Conservation (phyloP, 2,888 invertebrate genomes). For the Agrochola circellaris region DNA sequence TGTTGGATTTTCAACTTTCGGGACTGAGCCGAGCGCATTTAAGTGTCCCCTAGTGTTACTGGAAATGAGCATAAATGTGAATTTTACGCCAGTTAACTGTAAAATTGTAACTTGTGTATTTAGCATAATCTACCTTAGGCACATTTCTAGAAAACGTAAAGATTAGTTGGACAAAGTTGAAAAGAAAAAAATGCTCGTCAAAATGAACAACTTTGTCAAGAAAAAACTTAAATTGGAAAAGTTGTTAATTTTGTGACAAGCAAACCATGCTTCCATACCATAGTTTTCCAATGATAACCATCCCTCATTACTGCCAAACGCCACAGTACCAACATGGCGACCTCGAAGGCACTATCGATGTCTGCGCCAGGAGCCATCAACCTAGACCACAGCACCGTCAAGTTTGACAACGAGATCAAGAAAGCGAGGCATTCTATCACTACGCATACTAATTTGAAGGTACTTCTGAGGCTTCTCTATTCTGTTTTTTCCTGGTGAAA, state of each 20-base stretch:
- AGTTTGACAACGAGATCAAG: conserved; percentile 92
- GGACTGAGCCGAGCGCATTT: neutral
- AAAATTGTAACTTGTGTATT: conserved; percentile 12
- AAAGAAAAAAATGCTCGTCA: neutral
- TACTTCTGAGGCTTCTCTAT: conserved; percentile 51
- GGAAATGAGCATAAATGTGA: neutral
- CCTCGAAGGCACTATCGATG: conserved; percentile 94
- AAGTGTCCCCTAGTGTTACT: neutral
- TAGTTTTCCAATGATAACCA: conserved; percentile 7
- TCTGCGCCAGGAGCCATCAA: conserved; percentile 97
- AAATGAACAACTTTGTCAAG: neutral
- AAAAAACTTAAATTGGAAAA: neutral
- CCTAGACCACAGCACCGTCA: conserved; percentile 93
- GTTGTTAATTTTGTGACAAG: conserved; percentile 7
- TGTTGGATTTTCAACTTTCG: neutral
- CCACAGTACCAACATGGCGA: conserved; percentile 92
- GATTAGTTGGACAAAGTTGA: neutral
- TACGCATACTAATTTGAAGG: conserved; percentile 84
- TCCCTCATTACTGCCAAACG: neutral
- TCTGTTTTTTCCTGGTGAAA: too few relatives aligned
- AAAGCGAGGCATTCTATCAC: conserved; percentile 89
- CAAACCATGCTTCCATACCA: neutral
- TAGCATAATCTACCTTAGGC: neutral
- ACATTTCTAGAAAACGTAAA: neutral
- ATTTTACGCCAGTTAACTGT: neutral